A percentile compares a stretch with the other conserved stretches of the same genome.
Evolutionary conservation across 2,888 invertebrate species (phyloP).

Genomic region (Eristalinus sepulchralis): DNA sequence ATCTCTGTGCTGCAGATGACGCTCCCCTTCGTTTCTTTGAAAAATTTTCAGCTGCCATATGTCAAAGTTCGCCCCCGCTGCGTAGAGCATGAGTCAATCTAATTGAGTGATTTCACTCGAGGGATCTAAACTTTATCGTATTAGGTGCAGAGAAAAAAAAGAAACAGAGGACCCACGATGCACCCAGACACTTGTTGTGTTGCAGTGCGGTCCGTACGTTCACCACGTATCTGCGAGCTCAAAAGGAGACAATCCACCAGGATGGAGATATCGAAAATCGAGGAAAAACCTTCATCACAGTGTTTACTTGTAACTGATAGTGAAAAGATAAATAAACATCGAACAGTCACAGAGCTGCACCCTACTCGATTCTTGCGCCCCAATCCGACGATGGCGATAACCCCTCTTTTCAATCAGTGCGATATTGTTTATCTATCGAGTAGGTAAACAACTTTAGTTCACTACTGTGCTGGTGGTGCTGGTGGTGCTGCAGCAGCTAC

Average conservation of each 20-base stretch:
- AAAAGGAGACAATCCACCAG: constrained; percentile 19
- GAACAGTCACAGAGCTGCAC: no score
- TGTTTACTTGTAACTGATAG: constrained; percentile 3
- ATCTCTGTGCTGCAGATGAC: background rate
- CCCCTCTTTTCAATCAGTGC: constrained; percentile 48
- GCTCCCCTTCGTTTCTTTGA: background rate
- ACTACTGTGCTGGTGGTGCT: constrained; percentile 38
- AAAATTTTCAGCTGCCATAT: background rate
- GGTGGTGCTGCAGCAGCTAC: constrained; percentile 14
- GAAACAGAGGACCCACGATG: background rate
- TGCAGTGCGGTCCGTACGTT: constrained; percentile 16
- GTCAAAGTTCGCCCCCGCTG: background rate
- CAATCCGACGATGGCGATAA: constrained; percentile 2
- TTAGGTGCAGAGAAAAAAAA: no score
- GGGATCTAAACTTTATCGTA: background rate
- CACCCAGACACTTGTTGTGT: constrained; percentile 46
- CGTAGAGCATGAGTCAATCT: background rate
- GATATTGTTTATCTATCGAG: constrained; percentile 68
- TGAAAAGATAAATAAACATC: constrained; percentile 45
- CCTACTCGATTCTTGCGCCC: constrained; percentile 24
- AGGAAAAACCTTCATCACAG: background rate
- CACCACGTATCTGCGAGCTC: background rate
- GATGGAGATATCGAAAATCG: constrained; percentile 15
- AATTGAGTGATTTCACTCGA: background rate
- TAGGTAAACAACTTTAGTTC: constrained; percentile 69